Conservation (phyloP, 2,888 invertebrate genomes). For the Sepioteuthis lessoniana region DNA sequence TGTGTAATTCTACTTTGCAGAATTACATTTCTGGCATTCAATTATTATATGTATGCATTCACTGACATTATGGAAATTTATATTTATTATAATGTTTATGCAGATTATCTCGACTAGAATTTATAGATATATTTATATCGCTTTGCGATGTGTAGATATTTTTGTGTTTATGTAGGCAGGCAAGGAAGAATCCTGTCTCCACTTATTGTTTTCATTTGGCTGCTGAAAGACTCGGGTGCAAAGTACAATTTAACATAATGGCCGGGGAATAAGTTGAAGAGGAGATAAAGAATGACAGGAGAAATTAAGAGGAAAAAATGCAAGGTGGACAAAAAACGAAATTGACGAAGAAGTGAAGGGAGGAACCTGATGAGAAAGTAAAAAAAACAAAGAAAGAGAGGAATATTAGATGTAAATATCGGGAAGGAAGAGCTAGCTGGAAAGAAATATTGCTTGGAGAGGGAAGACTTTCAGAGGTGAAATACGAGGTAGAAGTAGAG, state of each 20-base stretch:
- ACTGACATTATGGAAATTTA: not conserved
- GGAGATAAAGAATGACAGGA: not conserved
- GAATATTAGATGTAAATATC: too few relatives aligned
- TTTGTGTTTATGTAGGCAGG: constrained; percentile 1
- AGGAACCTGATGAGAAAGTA: too few relatives aligned
- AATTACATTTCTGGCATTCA: not conserved
- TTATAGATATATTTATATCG: not conserved
- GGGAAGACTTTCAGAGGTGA: too few relatives aligned
- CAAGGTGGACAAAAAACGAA: constrained; percentile 4
- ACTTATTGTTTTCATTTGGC: constrained; percentile 15
- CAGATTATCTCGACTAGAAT: not conserved
- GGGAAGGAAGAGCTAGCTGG: too few relatives aligned
- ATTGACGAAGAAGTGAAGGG: not conserved
- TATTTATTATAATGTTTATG: not conserved
- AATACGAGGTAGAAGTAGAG: too few relatives aligned
- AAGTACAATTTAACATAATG: not conserved
- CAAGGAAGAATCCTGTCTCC: not conserved
- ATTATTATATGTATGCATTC: not conserved
- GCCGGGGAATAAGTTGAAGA: not conserved
- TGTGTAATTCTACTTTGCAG: not conserved
- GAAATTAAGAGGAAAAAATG: not conserved
- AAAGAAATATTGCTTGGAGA: too few relatives aligned
- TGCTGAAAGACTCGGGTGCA: not conserved
- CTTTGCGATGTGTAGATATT: constrained; percentile 16
- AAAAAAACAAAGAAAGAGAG: too few relatives aligned